phyloP scores from a whole-genome alignment of 2,797 vertebrate genomes.

The Rachycentron canadum region DNA sequence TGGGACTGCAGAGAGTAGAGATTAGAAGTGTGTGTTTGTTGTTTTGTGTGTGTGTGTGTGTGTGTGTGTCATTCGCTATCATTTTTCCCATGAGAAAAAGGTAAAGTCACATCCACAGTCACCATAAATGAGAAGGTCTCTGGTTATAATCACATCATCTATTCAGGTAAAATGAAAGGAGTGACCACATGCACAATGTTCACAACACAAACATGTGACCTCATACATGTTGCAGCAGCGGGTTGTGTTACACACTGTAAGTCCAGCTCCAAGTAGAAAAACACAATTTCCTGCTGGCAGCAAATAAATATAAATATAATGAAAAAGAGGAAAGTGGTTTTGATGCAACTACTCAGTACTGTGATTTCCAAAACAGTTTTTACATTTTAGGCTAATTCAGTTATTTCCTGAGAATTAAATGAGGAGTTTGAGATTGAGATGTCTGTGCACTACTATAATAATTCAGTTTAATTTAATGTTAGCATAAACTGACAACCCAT shows the following conservation, averaged over 20 bases:
- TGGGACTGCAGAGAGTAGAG: constrained; percentile 51
- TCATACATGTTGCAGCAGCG: constrained; percentile 27
- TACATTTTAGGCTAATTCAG: neutral
- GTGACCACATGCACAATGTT: neutral
- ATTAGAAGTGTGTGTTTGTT: constrained; percentile 59
- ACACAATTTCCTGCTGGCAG: neutral
- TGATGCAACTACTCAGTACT: no score
- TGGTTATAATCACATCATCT: constrained; percentile 6
- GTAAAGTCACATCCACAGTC: constrained; percentile 20
- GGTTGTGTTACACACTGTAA: constrained; percentile 32
- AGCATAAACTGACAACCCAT: neutral
- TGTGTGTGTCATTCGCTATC: constrained; percentile 17
- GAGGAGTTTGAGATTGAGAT: no score
- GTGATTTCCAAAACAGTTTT: no score
- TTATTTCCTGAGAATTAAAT: no score
- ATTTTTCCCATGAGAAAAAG: constrained; percentile 69
- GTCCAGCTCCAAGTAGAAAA: neutral
- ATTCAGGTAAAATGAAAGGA: constrained; percentile 17
- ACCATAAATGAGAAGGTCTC: constrained; percentile 3
- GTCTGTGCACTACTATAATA: no score
- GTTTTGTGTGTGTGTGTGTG: constrained; percentile 36
- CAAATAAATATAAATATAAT: neutral
- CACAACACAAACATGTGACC: constrained; percentile 35
- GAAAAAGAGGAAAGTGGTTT: neutral
- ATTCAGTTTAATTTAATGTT: neutral